Conservation (phyloP, 1,140 invertebrate species). For the Araneus ventricosus region DNA sequence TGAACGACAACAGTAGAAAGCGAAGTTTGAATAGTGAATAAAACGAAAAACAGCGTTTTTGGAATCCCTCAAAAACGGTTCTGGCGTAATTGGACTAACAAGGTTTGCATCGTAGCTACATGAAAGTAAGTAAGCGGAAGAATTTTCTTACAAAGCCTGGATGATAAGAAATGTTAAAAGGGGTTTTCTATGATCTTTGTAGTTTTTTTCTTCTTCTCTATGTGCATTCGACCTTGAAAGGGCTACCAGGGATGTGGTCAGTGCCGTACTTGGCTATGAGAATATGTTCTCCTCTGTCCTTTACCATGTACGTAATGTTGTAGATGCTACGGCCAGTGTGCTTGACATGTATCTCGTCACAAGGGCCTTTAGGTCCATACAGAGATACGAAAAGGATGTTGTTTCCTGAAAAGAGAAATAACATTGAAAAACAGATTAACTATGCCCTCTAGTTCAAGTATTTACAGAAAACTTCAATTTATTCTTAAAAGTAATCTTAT, state of each 20-base stretch:
- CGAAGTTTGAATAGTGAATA: not conserved
- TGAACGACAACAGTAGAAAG: not conserved
- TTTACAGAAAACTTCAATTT: too few species aligned
- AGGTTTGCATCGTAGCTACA: not conserved
- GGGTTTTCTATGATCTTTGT: not conserved
- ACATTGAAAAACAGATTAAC: not conserved
- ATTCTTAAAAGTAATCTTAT: too few species aligned
- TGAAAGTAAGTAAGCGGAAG: not conserved
- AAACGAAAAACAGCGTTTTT: not conserved
- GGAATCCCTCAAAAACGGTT: not conserved
- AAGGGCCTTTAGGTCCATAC: conserved; percentile 95
- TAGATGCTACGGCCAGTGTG: conserved; percentile 95
- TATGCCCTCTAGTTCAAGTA: not conserved
- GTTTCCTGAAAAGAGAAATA: conserved; percentile 82
- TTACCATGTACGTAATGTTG: conserved; percentile 85
- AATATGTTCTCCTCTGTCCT: conserved; percentile 95
- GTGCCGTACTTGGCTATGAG: conserved; percentile 98
- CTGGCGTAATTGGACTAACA: not conserved
- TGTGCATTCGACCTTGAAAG: conserved; percentile 88
- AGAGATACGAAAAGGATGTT: conserved; percentile 97
- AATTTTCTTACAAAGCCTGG: conserved; percentile 9
- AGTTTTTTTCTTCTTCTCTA: not conserved
- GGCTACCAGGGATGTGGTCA: conserved; percentile 97
- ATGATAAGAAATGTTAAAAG: conserved; percentile 1
- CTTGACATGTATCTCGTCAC: conserved; percentile 96